phyloP scores from a whole-genome alignment of 64 coral and sea anemone genomes.

The Pocillopora verrucosa region DNA sequence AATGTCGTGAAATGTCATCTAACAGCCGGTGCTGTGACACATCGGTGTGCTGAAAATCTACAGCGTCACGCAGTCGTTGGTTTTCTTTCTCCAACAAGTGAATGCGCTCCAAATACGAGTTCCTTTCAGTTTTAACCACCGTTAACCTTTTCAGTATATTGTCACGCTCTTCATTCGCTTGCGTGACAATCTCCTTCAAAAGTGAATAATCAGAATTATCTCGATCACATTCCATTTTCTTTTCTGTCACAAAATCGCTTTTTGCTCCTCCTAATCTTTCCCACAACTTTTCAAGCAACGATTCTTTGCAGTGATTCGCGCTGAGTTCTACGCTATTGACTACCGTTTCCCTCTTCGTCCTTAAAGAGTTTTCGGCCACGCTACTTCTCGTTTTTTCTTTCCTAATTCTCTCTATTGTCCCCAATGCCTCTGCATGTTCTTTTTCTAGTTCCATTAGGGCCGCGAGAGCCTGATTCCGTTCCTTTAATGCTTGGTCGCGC shows the following conservation, averaged over 20 bases:
- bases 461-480: constrained; percentile 83
- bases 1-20: constrained; percentile 18
- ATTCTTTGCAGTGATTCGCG: background rate
- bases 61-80: constrained; percentile 49
- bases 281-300: background rate
- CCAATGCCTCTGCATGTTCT: constrained; percentile 62
- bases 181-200: background rate
- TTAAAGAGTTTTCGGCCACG: background rate
- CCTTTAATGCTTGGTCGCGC: constrained; percentile 81
- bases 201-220: background rate
- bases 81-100: constrained; percentile 64
- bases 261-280: background rate
- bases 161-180: constrained; percentile 36
- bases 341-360: constrained; percentile 1
- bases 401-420: constrained; percentile 54
- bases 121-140: constrained; percentile 55
- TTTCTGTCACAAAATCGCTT: background rate
- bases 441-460: constrained; percentile 90
- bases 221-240: background rate
- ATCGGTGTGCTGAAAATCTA: background rate
- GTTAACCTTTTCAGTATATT: constrained; percentile 19
- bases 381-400: constrained; percentile 40
- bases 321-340: background rate
- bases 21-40: background rate
- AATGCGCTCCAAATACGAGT: constrained; percentile 59